Base-by-base conservation (phyloP, 2,888 invertebrate genomes). In the Gymnocheta viridis region DNA sequence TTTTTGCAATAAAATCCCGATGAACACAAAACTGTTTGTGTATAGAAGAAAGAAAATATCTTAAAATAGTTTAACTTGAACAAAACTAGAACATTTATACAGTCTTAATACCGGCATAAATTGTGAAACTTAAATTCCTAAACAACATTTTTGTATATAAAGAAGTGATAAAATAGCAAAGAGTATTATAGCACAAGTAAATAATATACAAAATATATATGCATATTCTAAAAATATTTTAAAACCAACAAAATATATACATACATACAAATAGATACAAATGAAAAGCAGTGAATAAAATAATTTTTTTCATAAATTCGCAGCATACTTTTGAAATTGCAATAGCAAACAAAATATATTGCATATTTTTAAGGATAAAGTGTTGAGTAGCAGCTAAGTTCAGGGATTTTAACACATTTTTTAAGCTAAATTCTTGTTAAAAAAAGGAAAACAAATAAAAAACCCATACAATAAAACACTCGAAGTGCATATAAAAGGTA, bases 21-120 rank as follows among this genome's bases (percentile, higher is more conserved):
- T 4, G 17, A 4, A 24, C 27, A 27, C 4, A 24, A 24, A 38
- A 54, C 12, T 32, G 12, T 49, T 66, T 29, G 3, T 44, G 24
- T 41, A 12, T 17, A 24, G 19, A 44, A 44, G n/a, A 66, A 56
- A 56, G 12, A 32, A 76, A 66, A 54, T 24, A 27, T 7, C 5
- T 35, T 29, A 6, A 35, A 58, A 60, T 62, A 51, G 17, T 73
- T 38, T 4, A 19, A 70, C 27, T 41, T 12, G 17, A 41, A 69
- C 4, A 54, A 54, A 41, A 12, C 6, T n/a, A 49, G 4, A 12
- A 27, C 6, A 24, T 9, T 62, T 27, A 38, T 35, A 67, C 9
- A 24, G 24, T 58, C 14, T 22, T 38, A 51, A 49, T 47, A 17
- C 77, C 77, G 77, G 77, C 77, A 51, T 29, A 76, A 62, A 38